Evolutionary conservation across 2,113 vertebrate species (phyloP), one percentile per base, ranked within the genome.

Genomic region (Ovis canadensis): DNA sequence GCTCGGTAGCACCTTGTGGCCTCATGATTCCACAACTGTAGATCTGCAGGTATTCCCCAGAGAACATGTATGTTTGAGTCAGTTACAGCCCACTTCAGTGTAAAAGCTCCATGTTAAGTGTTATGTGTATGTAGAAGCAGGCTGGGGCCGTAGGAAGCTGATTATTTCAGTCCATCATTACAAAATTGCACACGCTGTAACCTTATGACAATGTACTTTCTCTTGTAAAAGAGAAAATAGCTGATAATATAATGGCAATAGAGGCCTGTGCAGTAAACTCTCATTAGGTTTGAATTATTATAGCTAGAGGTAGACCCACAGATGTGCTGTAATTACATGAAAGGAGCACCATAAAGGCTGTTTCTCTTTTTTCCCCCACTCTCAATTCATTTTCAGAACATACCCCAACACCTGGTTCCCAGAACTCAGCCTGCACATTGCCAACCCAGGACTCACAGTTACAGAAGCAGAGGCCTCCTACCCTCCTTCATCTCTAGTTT

Each of bases 381-480:
- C 78, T 21, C 78, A 81, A 33, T 52, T 15, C 31, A 9, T 7
- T 64, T 57, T 78, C 94, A 98, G 97, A 93, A 96, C 98, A 78
- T 91, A 67, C 54, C 97, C 92, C 97, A 97, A 98, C 98, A 98
- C 19, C 36, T 40, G 88, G 94, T 97, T 96, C 88, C 84, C 50
- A 92, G 97, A 95, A 95, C 92, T 98, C 98, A 89, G 98, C 98
- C 97, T 97, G 98, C 98, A 98, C 98, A 97, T 98, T 98, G 97
- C 89, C 27, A 98, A 98, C 98, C 98, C 97, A 92, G 96, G 88
- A 67, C 45, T 95, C 50, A 17, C 91, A n/a, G 83, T 6, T 3
- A 29, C 29, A 9, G 87, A 54, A 17, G 40, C 78, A 43, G 17
- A 36, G 27, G 14, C 8, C 36, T n/a, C 92, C 88, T 95, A 54